These are phyloP conservation scores for Rhinichthys osculus DNA, from an alignment of 2,797 vertebrate species.

Conservation along the genomic window DNA sequence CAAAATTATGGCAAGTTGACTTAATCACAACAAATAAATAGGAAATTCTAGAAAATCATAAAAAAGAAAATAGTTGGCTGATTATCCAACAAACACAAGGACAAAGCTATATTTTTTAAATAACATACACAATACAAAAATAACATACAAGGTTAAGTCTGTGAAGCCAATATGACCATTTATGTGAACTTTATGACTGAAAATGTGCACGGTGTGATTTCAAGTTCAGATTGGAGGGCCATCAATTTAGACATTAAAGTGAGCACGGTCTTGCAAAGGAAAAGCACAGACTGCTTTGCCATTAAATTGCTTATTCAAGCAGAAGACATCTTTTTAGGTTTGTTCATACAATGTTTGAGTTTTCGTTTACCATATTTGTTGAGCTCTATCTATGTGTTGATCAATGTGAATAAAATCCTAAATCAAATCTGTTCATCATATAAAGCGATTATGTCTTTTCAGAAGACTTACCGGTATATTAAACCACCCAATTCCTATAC, in stretches of 20 bases:
- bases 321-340: background rate
- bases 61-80: no score
- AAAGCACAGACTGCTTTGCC: background rate
- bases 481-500: background rate
- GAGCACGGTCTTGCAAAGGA: background rate
- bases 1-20: no score
- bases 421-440: background rate
- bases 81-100: no score
- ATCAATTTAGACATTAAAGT: background rate
- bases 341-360: background rate
- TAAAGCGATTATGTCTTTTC: background rate
- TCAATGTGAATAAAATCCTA: background rate
- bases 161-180: no score
- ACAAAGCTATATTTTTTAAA: no score
- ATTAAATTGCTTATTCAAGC: no score
- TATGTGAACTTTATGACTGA: no score
- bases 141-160: no score
- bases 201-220: background rate
- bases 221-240: background rate
- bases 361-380: background rate
- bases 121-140: no score
- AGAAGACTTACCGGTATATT: background rate
- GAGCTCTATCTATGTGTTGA: background rate
- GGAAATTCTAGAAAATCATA: no score
- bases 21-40: no score